Conservation (phyloP, 2,888 invertebrate species). For the Euplagia quadripunctaria region DNA sequence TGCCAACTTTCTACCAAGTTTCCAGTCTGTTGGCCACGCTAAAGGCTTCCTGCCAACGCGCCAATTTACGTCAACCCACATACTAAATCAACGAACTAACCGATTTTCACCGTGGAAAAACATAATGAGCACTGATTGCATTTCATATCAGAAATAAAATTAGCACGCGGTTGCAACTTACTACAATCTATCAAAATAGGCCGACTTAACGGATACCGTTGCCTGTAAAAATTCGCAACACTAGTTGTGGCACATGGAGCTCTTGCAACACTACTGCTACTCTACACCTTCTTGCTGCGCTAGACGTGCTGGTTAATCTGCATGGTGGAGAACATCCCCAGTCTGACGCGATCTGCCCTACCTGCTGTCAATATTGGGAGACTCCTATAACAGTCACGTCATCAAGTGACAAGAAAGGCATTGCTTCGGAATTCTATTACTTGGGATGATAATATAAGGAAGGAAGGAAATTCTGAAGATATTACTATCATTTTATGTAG, state of each 20-base stretch:
- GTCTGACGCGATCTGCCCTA: background rate
- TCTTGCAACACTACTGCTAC: background rate
- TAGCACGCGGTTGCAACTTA: background rate
- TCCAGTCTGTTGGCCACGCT: slow-evolving; percentile 27
- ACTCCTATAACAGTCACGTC: background rate
- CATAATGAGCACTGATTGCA: background rate
- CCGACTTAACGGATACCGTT: background rate
- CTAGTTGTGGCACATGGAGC: background rate
- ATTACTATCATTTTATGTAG: background rate
- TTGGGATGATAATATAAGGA: background rate
- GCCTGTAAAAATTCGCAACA: background rate
- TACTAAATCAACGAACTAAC: slow-evolving; percentile 18
- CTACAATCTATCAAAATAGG: background rate
- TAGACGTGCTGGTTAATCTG: background rate
- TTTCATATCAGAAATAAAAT: background rate
- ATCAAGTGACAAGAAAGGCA: background rate
- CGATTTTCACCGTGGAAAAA: background rate
- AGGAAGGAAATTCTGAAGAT: background rate
- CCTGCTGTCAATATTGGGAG: background rate
- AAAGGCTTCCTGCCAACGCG: slow-evolving; percentile 20
- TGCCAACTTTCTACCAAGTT: slow-evolving; percentile 19
- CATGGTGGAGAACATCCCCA: background rate
- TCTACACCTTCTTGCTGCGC: background rate
- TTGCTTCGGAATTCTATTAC: background rate
- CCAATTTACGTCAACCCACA: slow-evolving; percentile 28